Conservation (phyloP, 2,797 vertebrate species). For the Catharus ustulatus region DNA sequence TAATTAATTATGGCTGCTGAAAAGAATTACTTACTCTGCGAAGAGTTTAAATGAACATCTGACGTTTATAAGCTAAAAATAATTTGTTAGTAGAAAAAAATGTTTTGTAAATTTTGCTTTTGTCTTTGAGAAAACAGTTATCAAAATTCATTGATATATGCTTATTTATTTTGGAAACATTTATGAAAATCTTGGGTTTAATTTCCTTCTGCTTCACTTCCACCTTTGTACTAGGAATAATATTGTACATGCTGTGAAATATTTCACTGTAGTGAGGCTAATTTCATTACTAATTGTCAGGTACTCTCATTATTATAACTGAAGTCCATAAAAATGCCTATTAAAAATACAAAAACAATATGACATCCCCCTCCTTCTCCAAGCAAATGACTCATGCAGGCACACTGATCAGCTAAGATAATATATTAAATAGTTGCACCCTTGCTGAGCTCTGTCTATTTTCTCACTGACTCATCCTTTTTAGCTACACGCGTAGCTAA, state of each 20-base stretch:
- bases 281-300: conserved; percentile 67
- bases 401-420: conserved; percentile 53
- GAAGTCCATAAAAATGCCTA: conserved; percentile 55
- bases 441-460: conserved; percentile 34
- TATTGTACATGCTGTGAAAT: conserved; percentile 52
- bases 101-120: neutral
- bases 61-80: neutral
- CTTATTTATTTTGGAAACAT: conserved; percentile 43
- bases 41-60: neutral
- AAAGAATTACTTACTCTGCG: neutral
- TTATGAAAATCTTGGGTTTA: conserved; percentile 16
- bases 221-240: conserved; percentile 32
- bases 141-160: conserved; percentile 9
- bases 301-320: conserved; percentile 56
- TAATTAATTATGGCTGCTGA: neutral
- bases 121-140: conserved; percentile 17
- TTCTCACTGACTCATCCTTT: conserved; percentile 53
- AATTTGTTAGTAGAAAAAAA: neutral
- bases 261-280: conserved; percentile 59
- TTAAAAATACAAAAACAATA: conserved; percentile 60
- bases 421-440: conserved; percentile 23
- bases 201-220: conserved; percentile 37
- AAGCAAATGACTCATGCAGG: conserved; percentile 53
- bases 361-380: conserved; percentile 32
- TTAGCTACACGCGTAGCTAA: conserved; percentile 27